Base-by-base conservation (phyloP, 37 sponge, comb jelly and placozoan genomes). In the Cliona cf. orientalis region DNA sequence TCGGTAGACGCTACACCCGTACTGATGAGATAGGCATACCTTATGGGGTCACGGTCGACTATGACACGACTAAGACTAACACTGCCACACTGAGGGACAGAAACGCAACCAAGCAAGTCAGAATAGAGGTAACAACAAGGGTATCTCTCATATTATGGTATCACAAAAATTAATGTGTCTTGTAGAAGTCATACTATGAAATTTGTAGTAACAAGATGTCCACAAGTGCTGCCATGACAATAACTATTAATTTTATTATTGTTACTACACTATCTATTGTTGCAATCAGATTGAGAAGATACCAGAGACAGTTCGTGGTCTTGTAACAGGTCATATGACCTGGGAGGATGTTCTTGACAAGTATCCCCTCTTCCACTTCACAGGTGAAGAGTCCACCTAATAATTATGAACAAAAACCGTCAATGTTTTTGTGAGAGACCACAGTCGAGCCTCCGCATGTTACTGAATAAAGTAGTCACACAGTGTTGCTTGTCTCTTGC, bases 21-120 rank as follows among this genome's bases (percentile, higher is more conserved):
- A 98, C 97, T 14, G 99, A 98, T 66, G 95, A 93, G 77, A 86
- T 98, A 1, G 97, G 89, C 34, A 92, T 98, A 3, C 97, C 99
- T 21, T 96, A 90, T 87, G 99, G 96, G 2, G 83, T 98, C 26
- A 98, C 99, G 0, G 83, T 98, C 17, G 99, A 98, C 82, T 95
- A 95, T 79, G 99, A 95, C 79, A 95, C 96, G 5, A 25, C 95
- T 25, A 83, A 72, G 53, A 64, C 58, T 25, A 63, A 86, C 53
- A 86, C 92, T 28, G 96, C 75, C 46, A 98, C 99, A 33, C 77
- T 98, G 71, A 80, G 99, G 72, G 99, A 98, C 74, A 77, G 99
- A 61, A 86, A 95, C 83, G 86, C 89, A 1, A 95, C 74, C 34
- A 79, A 80, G 32, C 99, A 98, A 86, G 76, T 98, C 43, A 78